phyloP scores from a whole-genome alignment of 1,140 invertebrate species.

The Macrobrachium rosenbergii region DNA sequence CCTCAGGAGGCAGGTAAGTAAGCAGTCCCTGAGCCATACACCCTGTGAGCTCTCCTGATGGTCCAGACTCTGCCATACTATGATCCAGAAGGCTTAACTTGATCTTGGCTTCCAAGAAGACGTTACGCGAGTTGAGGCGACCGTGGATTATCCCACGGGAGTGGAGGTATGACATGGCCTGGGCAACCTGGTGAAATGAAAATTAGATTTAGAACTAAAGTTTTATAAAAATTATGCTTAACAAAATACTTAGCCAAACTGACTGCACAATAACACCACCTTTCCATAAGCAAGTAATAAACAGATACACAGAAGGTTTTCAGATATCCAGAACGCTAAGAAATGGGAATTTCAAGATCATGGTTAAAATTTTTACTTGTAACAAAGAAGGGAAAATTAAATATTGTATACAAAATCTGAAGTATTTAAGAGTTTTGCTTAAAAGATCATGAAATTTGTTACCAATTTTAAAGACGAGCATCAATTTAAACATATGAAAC shows the following conservation, averaged over 20 bases:
- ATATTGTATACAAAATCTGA: too few species aligned
- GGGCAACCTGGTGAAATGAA: constrained; percentile 46
- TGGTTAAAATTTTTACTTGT: too few species aligned
- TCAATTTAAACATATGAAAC: too few species aligned
- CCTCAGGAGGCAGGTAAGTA: constrained; percentile 60
- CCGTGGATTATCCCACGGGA: constrained; percentile 72
- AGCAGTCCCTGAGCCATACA: constrained; percentile 60
- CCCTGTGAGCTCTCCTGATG: constrained; percentile 37
- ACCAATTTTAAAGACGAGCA: too few species aligned
- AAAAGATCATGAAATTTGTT: neutral
- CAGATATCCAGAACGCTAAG: too few species aligned
- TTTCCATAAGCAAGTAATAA: too few species aligned
- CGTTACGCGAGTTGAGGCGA: constrained; percentile 71
- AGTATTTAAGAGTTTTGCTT: neutral
- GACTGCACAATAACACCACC: neutral
- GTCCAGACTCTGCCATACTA: constrained; percentile 68
- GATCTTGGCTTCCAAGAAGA: constrained; percentile 72
- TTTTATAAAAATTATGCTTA: neutral
- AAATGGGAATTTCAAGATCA: too few species aligned
- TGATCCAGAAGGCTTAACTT: constrained; percentile 72
- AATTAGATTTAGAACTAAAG: neutral
- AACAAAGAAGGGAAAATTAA: too few species aligned
- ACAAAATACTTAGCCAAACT: neutral
- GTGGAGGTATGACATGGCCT: constrained; percentile 73
- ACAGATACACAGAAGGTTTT: too few species aligned